phyloP scores from a whole-genome alignment of 2,888 invertebrate species.

The Drosophila formosana region DNA sequence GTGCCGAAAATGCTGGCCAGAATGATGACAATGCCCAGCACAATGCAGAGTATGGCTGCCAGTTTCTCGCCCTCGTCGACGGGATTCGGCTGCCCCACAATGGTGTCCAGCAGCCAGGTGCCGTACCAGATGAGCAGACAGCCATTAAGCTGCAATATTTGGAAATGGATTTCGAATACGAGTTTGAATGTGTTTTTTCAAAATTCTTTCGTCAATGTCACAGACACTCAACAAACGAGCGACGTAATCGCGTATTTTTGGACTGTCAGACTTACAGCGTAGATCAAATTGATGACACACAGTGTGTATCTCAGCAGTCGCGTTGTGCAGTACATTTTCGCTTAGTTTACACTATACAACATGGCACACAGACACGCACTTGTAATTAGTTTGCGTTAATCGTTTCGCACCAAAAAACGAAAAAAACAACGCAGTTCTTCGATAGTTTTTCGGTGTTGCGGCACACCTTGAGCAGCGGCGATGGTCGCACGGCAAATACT shows the following conservation, averaged over 20 bases:
- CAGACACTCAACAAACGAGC: not conserved
- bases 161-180: conserved; percentile 2
- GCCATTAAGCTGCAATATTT: conserved; percentile 68
- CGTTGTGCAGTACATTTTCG: conserved; percentile 71
- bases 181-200: conserved; percentile 5
- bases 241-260: conserved; percentile 28
- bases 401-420: conserved; percentile 19
- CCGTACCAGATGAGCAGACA: conserved; percentile 76
- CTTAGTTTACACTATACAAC: conserved; percentile 22
- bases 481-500: conserved; percentile 62
- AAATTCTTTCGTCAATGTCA: conserved; percentile 51
- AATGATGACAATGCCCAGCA: conserved; percentile 73
- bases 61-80: conserved; percentile 75
- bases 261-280: conserved; percentile 68
- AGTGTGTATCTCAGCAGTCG: conserved; percentile 67
- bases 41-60: conserved; percentile 67
- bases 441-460: conserved; percentile 20
- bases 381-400: conserved; percentile 23
- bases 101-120: conserved; percentile 72
- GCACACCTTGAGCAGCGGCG: conserved; percentile 70
- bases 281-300: conserved; percentile 68
- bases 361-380: conserved; percentile 39
- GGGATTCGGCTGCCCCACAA: conserved; percentile 52
- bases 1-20: conserved; percentile 69
- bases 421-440: conserved; percentile 10